Base-by-base conservation (phyloP, 2,113 vertebrate species). In the Andinoacara biseriatus region DNA sequence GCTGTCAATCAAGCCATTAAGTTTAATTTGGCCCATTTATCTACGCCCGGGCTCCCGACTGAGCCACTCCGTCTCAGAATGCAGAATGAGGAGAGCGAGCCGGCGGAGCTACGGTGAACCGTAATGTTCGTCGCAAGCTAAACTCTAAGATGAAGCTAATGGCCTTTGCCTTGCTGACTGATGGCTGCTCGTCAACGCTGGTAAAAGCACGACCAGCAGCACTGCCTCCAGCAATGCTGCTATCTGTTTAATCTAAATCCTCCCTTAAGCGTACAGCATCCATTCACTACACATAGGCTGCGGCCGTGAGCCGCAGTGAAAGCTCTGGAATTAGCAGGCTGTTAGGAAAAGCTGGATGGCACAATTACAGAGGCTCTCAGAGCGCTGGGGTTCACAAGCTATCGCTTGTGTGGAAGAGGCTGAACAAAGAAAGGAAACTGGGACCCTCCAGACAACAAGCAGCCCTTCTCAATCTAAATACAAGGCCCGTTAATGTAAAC, bases 1-100 rank as follows among this genome's bases (percentile, higher is more conserved):
- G 61, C 90, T 85, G 91, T 93, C 94, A 93, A 91, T 93, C 92
- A 93, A 91, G 89, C 86, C 90, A 93, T 94, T 93, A 92, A 83
- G 74, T 92, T 92, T 92, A 93, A 94, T 94, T 91, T 88, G 83
- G 77, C 84, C 84, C 90, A 92, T 94, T 94, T 93, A 93, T 90
- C 90, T 87, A 52, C 2, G 78, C 82, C 85, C 24, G 81, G 72
- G 85, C 87, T 90, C 84, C 83, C 29, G 46, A 90, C 76, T 84
- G 89, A 87, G 59, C 54, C 65, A 24, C 85, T 91, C 84, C 1
- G 62, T 86, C 91, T 90, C 17, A 80, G 88, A 90, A 91, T 84
- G 81, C 84, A 78, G 74, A 90, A 86, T 61, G 87, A 92, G 87
- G 65, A 11, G 57, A 74, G 35, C 58, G 86, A 85, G 81, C 52